Evolutionary conservation across 2,797 vertebrate genomes (phyloP).

Genomic region (Tenualosa thibaudeaui): DNA sequence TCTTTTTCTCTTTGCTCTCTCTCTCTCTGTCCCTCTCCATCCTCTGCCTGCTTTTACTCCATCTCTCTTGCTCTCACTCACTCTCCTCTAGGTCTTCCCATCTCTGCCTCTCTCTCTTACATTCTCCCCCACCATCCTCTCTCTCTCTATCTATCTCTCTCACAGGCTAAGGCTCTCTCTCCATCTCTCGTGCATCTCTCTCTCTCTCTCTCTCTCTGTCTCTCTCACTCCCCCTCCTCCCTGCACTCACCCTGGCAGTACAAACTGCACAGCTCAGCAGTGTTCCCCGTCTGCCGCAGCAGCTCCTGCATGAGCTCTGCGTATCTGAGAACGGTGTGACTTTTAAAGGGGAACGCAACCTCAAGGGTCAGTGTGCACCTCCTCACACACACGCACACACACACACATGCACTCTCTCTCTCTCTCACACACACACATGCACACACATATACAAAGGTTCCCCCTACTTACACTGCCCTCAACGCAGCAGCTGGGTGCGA

Average conservation of each 20-base stretch:
- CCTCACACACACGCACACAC: slow-evolving; percentile 52
- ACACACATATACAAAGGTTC: slow-evolving; percentile 2
- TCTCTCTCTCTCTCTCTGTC: not conserved
- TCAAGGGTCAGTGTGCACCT: slow-evolving; percentile 74
- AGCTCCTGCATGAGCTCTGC: slow-evolving; percentile 83
- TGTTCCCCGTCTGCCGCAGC: slow-evolving; percentile 81
- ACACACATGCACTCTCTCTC: slow-evolving; percentile 49
- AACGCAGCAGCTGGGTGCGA: slow-evolving; percentile 67
- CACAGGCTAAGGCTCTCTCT: slow-evolving; percentile 48
- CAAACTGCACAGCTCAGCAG: slow-evolving; percentile 90
- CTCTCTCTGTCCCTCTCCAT: slow-evolving; percentile 44
- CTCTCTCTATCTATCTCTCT: slow-evolving; percentile 41
- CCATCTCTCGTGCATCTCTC: slow-evolving; percentile 47
- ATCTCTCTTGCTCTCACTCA: slow-evolving; percentile 62
- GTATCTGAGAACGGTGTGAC: slow-evolving; percentile 83
- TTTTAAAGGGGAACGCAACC: slow-evolving; percentile 88
- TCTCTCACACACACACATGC: not conserved
- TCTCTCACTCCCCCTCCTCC: slow-evolving; percentile 49
- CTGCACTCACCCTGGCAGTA: slow-evolving; percentile 77
- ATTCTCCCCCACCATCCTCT: not conserved
- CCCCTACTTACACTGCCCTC: slow-evolving; percentile 39
- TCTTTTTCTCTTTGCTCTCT: slow-evolving; percentile 9
- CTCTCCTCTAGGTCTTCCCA: slow-evolving; percentile 48
- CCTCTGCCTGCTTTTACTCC: slow-evolving; percentile 51
- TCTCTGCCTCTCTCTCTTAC: slow-evolving; percentile 26